These are phyloP conservation scores for Unio delphinus DNA, from an alignment of 2,888 invertebrate species.

Conservation along the genomic window DNA sequence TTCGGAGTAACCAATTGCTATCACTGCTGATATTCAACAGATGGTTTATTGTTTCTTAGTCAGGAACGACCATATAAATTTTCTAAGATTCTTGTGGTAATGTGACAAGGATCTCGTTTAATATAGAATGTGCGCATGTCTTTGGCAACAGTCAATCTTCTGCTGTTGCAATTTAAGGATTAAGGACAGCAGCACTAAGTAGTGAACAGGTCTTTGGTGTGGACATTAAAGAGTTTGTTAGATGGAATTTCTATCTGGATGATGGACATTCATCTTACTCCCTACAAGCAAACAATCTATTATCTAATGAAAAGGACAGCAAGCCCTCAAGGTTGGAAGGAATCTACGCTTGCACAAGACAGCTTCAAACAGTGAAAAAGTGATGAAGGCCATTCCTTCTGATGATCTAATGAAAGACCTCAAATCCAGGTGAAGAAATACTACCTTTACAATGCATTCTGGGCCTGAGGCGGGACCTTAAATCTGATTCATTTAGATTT, in stretches of 20 bases:
- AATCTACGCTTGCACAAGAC: too few species aligned
- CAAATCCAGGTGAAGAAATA: too few species aligned
- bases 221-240: slow-evolving; percentile 25
- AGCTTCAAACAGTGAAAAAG: too few species aligned
- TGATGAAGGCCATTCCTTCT: too few species aligned
- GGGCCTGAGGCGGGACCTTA: too few species aligned
- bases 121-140: slow-evolving; percentile 38
- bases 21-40: slow-evolving; percentile 30
- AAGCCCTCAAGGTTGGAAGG: too few species aligned
- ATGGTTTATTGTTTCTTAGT: slow-evolving; percentile 38
- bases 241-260: slow-evolving; percentile 36
- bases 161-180: slow-evolving; percentile 32
- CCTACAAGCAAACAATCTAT: slow-evolving; percentile 16
- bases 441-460: too few species aligned
- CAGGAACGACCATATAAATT: slow-evolving; percentile 22
- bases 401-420: too few species aligned
- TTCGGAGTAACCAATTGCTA: slow-evolving; percentile 15
- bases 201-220: slow-evolving; percentile 5
- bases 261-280: slow-evolving; percentile 26
- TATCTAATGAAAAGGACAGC: slow-evolving; percentile 23
- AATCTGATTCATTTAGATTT: too few species aligned
- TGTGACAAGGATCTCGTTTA: slow-evolving; percentile 19
- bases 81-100: slow-evolving; percentile 39
- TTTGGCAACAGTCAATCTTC: slow-evolving; percentile 41
- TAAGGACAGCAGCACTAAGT: slow-evolving; percentile 13